phyloP scores from a whole-genome alignment of 1,140 invertebrate species.

The Eciton burchellii region DNA sequence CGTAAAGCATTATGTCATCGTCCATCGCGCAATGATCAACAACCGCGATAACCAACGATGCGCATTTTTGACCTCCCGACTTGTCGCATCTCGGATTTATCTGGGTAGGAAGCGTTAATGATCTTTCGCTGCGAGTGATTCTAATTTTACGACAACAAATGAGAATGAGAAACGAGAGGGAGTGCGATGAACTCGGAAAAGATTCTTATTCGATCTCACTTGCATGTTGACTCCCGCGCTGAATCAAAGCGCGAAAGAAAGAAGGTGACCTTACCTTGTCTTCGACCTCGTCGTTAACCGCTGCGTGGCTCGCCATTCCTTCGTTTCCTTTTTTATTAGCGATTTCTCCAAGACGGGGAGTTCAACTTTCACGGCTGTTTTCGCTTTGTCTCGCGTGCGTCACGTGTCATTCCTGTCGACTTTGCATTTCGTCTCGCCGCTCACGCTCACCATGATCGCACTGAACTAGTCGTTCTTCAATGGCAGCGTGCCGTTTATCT shows the following conservation, averaged over 20 bases:
- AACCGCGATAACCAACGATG: background rate
- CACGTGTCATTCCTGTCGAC: background rate
- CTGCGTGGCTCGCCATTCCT: background rate
- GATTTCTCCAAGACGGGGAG: background rate
- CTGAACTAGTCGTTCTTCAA: background rate
- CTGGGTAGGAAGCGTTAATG: background rate
- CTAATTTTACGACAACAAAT: background rate
- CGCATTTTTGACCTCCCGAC: background rate
- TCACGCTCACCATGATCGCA: background rate
- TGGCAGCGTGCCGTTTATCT: background rate
- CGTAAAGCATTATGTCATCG: no score
- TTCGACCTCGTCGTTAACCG: background rate
- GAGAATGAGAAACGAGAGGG: background rate
- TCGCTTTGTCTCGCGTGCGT: background rate
- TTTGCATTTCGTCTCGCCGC: background rate
- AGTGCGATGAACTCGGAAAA: no score
- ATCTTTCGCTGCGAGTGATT: background rate
- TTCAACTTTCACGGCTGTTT: background rate
- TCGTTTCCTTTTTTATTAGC: background rate
- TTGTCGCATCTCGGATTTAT: background rate
- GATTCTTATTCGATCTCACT: no score
- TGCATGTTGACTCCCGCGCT: background rate
- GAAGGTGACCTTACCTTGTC: background rate
- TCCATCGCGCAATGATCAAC: no score
- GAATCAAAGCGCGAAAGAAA: background rate